Evolutionary conservation across 2,113 vertebrate species (phyloP).

Genomic region (Murina feae): DNA sequence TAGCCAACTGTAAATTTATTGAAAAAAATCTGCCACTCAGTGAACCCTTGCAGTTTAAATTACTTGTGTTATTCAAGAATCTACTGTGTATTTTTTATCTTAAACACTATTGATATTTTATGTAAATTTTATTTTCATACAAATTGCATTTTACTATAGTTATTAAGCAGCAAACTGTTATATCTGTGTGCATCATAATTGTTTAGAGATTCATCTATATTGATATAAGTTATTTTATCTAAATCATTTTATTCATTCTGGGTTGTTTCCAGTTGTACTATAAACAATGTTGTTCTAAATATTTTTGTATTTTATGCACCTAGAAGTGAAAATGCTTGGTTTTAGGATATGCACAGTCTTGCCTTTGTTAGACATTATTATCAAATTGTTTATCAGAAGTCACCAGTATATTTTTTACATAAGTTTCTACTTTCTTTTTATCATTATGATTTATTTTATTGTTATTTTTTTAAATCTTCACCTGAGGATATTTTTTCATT

Average conservation of each 20-base stretch:
- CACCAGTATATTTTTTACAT: neutral
- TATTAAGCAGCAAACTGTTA: neutral
- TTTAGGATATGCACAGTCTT: neutral
- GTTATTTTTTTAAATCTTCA: no score
- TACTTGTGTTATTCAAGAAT: neutral
- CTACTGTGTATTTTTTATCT: neutral
- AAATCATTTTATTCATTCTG: conserved; percentile 5
- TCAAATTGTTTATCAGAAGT: neutral
- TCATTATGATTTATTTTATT: no score
- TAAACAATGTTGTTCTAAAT: neutral
- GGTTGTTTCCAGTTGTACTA: neutral
- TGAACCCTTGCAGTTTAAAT: neutral
- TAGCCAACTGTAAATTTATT: neutral
- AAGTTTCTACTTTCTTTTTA: neutral
- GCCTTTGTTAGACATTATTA: neutral
- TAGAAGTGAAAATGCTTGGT: neutral
- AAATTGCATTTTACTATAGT: neutral
- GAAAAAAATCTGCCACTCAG: neutral
- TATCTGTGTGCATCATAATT: neutral
- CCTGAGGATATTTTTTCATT: no score
- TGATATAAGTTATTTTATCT: neutral
- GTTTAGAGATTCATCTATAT: neutral
- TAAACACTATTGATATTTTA: neutral
- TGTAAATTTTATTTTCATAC: conserved; percentile 1
- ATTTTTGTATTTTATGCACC: neutral